Evolutionary conservation across 2,797 vertebrate species (phyloP), one percentile per base, ranked within the genome.

Genomic region (Mormyrops boulengeri): DNA sequence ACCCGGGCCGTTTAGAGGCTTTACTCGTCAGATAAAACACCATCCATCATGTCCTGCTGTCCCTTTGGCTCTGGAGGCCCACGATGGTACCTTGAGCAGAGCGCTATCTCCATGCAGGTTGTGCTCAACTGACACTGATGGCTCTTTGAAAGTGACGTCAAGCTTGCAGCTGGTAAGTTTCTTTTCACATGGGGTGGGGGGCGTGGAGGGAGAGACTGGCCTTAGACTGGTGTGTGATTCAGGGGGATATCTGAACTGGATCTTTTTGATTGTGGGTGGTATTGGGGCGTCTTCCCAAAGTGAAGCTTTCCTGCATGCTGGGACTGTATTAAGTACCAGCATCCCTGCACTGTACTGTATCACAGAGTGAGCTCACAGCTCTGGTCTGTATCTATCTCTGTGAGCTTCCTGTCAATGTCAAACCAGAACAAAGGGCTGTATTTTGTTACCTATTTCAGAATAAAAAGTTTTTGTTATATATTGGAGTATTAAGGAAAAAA

Each of bases 381-480:
- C n/a, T 53, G 22, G 55, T 57, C 44, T 89, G 34, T 38, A 14
- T 53, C 90, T 87, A 44, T 89, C 19, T 80, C 88, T 89, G 17
- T 85, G 89, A 89, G n/a, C 62, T 80, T 90, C 87, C 34, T 14
- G 14, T 55, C 4, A 55, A 22, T 86, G 55, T 89, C 80, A 57
- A 50, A 30, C 92, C 89, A 38, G 88, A 90, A 92, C 89, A 52
- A 90, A 86, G 53, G 92, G 88, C 87, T 93, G 90, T 94, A 88
- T 89, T 92, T 93, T 94, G 91, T 92, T 94, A 94, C 91, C 87
- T 92, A 93, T 92, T 90, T 93, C 90, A 89, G 8, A 94, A 95
- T 95, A 95, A 96, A 96, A 88, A 92, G 91, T 66, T 93, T 94
- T 93, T 94, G 91, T 47, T 44, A 91, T 91, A 85, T 89, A 87